Evolutionary conservation across 2,888 invertebrate genomes (phyloP), one percentile per base, ranked within the genome.

Genomic region (Argyresthia albistria): DNA sequence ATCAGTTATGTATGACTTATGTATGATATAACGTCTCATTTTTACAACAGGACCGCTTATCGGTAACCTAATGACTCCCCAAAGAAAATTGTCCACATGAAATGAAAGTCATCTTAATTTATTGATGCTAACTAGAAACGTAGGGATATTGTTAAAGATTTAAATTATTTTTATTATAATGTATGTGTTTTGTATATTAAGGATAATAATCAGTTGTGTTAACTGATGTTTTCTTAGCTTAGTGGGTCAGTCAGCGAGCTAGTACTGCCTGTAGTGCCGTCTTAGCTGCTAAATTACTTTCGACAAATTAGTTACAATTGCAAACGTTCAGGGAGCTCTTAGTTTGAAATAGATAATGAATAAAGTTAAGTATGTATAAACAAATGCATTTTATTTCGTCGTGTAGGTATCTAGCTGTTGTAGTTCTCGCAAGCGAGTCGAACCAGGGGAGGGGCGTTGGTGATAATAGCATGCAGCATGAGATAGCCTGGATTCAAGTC

Each of bases 101-200:
- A 72, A 79, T 71, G 67, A 80, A n/a, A 81, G 78, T 82, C 77
- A 77, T 75, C 71, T 78, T 81, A 43, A 83, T 83, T 82, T 84
- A 83, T 84, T 83, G 76, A 81, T 70, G 76, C 74, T 77, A 72
- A 73, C 74, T 79, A 79, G 72, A 70, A 65, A 74, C 76, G 68
- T 80, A 75, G 66, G 66, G 69, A 72, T 73, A 74, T 80, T 77
- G 71, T 80, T 78, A 77, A 70, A 73, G 69, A 74, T 76, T 76
- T 78, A 81, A 83, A 81, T 80, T 82, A 80, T 81, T 74, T 76
- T 77, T 73, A 73, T 74, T 76, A 74, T 63, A 67, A 64, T 72
- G 69, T 71, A 75, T 72, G 75, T 83, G 76, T 80, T 84, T 76
- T 84, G 80, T 84, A 81, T 83, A 82, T 82, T 81, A 75, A 74